A percentile compares a stretch with the other conserved stretches of the same genome.
phyloP scores from a whole-genome alignment of 2,888 invertebrate genomes.

The Diaperis boleti region DNA sequence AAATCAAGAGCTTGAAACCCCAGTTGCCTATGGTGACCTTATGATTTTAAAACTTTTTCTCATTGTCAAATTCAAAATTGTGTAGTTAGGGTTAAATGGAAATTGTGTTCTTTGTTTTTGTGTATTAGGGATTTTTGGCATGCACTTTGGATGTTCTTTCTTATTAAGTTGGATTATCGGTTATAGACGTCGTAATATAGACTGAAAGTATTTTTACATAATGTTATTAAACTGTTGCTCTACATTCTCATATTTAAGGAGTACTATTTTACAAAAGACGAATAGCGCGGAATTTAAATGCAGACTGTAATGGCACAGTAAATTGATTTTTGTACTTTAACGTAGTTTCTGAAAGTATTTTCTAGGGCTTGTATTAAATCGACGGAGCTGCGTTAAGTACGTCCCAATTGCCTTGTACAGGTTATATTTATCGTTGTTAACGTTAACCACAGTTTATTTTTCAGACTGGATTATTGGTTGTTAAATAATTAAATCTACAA shows the following conservation, averaged over 20 bases:
- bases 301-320: slow-evolving; percentile 26
- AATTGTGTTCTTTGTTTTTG: slow-evolving; percentile 49
- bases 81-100: slow-evolving; percentile 46
- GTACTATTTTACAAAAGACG: slow-evolving; percentile 24
- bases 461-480: slow-evolving; percentile 40
- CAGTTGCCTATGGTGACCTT: slow-evolving; percentile 64
- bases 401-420: slow-evolving; percentile 43
- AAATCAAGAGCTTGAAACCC: slow-evolving; percentile 63
- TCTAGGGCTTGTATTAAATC: slow-evolving; percentile 25
- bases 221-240: slow-evolving; percentile 55
- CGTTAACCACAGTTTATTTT: slow-evolving; percentile 40
- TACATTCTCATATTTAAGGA: slow-evolving; percentile 38
- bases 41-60: slow-evolving; percentile 47
- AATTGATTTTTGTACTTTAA: slow-evolving; percentile 33
- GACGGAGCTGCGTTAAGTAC: slow-evolving; percentile 31
- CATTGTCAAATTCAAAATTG: slow-evolving; percentile 55
- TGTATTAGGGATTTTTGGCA: slow-evolving; percentile 54
- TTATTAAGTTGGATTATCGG: slow-evolving; percentile 38
- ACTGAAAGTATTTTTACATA: slow-evolving; percentile 59
- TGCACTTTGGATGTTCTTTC: slow-evolving; percentile 50
- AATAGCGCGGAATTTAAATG: slow-evolving; percentile 18
- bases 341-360: slow-evolving; percentile 28
- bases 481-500: slow-evolving; percentile 31
- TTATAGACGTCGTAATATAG: slow-evolving; percentile 55
- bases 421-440: slow-evolving; percentile 43